Conservation (phyloP, 1,140 invertebrate genomes). For the Drosophila pectinifera region DNA sequence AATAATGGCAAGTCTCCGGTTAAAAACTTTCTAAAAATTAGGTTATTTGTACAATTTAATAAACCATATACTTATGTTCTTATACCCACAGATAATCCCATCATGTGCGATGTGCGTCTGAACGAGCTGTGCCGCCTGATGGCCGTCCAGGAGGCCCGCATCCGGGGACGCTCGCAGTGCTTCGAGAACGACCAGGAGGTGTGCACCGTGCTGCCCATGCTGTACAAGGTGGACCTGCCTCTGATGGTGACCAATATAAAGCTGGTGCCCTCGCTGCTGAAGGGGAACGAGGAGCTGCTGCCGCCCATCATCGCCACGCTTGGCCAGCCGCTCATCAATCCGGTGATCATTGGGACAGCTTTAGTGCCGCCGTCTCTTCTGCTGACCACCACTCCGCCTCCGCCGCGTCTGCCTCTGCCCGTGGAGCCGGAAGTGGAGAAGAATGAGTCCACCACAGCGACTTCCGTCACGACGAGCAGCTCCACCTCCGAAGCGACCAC, state of each 20-base stretch:
- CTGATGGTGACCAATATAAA: slow-evolving; percentile 58
- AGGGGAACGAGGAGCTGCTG: slow-evolving; percentile 76
- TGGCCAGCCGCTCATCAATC: slow-evolving; percentile 85
- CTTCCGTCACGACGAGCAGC: slow-evolving; percentile 4
- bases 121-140: slow-evolving; percentile 89
- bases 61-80: too few relatives aligned
- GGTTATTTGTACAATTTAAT: too few relatives aligned
- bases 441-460: slow-evolving; percentile 31
- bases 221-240: slow-evolving; percentile 79
- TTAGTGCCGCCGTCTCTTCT: slow-evolving; percentile 24
- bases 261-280: slow-evolving; percentile 71
- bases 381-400: slow-evolving; percentile 32
- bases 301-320: slow-evolving; percentile 85
- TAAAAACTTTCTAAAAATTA: background rate
- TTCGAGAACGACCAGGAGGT: slow-evolving; percentile 86
- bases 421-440: slow-evolving; percentile 25
- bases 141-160: slow-evolving; percentile 89
- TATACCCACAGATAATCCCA: slow-evolving; percentile 89
- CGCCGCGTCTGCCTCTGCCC: slow-evolving; percentile 5
- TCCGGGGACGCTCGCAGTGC: slow-evolving; percentile 87
- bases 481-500: slow-evolving; percentile 32
- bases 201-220: slow-evolving; percentile 84
- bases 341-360: slow-evolving; percentile 82
- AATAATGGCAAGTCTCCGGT: too few relatives aligned
- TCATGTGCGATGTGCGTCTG: slow-evolving; percentile 89